Evolutionary conservation across 2,888 invertebrate genomes (phyloP).

Genomic region (Parascotia fuliginaria): DNA sequence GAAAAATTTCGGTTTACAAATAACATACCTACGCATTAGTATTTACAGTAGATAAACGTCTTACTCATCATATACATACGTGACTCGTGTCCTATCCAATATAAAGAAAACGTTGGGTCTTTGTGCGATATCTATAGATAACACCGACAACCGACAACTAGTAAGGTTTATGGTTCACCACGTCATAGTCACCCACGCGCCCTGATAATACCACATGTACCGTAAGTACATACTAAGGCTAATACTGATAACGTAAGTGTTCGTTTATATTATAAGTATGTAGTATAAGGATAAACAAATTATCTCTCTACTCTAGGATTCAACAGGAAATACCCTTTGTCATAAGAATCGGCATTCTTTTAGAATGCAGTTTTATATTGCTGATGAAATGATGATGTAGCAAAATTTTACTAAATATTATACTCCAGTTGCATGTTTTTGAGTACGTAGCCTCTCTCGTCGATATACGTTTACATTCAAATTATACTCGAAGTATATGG

Average conservation of each 20-base stretch:
- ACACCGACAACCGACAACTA: slow-evolving; percentile 33
- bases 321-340: too few species aligned
- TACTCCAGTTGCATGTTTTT: too few species aligned
- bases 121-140: slow-evolving; percentile 49
- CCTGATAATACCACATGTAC: slow-evolving; percentile 44
- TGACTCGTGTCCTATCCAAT: slow-evolving; percentile 24
- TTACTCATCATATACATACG: slow-evolving; percentile 20
- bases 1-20: not conserved
- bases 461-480: slow-evolving; percentile 20
- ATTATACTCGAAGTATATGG: slow-evolving; percentile 18
- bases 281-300: slow-evolving; percentile 2
- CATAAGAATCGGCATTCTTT: too few species aligned
- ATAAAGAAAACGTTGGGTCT: slow-evolving; percentile 38
- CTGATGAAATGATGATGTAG: too few species aligned
- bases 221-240: slow-evolving; percentile 1
- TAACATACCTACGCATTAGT: not conserved
- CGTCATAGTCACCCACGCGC: slow-evolving; percentile 50
- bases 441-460: too few species aligned
- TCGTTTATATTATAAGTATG: not conserved
- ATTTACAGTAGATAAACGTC: slow-evolving; percentile 18
- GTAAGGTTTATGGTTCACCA: slow-evolving; percentile 44
- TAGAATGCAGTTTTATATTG: too few species aligned
- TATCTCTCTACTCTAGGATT: too few species aligned
- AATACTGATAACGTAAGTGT: slow-evolving; percentile 26
- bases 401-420: too few species aligned